Evolutionary conservation across 2,797 vertebrate species (phyloP), one percentile per base, ranked within the genome.

Genomic region (Mareca penelope): DNA sequence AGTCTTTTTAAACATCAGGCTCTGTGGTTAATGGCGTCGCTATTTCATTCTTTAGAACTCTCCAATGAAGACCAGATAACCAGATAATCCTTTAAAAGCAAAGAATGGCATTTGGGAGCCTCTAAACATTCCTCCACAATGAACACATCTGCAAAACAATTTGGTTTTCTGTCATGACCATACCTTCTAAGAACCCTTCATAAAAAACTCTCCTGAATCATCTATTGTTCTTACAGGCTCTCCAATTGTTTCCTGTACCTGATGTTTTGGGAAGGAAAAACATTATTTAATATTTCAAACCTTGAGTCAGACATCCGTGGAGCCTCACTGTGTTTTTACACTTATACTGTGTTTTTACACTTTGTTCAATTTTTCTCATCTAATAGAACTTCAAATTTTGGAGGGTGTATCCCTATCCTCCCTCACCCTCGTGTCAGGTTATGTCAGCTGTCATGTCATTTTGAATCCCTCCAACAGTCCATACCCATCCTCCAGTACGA

Each of bases 281-380:
- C 19, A 72, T 15, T 26, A 26, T 68, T 82, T 63, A 79, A 59
- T 6, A 56, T 50, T 61, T 69, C 31, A 81, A 37, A 57, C 15
- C 37, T n/a, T 56, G 4, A 76, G 21, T 3, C 21, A 37, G 5
- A 46, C 6, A 7, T 48, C n/a, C 26, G 26, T 56, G 28, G 33
- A 39, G 17, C 82, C 4, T 79, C 23, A n/a, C 0, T n/a, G 21
- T 0, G 0, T 29, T 82, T 57, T 61, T 28, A 61, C 64, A 28
- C 8, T 39, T 57, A 53, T 15, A 56, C 15, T 68, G 26, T 60
- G 7, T 52, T 69, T 68, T 90, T 42, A 17, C 42, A 17, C 40
- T 16, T 42, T 8, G 15, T 82, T 60, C 28, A 11, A 15, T 70
- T 92, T 69, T 53, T 44, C 44, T 73, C 33, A 80, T 2, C 6